Conservation (phyloP, 2,888 invertebrate species). For the Agrilus cyanescens region DNA sequence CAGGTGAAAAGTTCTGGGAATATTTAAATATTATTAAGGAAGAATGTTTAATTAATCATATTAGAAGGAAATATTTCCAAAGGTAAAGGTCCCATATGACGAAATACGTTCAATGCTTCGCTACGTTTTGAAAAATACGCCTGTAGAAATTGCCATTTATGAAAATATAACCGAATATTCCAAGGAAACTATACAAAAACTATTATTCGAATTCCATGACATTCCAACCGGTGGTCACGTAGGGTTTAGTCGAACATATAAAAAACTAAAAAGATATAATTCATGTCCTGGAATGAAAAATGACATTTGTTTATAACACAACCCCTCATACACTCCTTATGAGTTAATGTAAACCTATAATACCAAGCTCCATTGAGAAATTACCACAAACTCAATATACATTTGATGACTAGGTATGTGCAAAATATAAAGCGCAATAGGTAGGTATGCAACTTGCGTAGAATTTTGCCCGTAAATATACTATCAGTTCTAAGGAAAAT, state of each 20-base stretch:
- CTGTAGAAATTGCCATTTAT: conserved; percentile 5
- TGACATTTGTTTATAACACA: conserved; percentile 18
- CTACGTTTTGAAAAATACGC: conserved; percentile 4
- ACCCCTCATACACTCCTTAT: conserved; percentile 19
- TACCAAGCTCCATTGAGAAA: conserved; percentile 15
- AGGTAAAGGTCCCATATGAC: conserved; percentile 1
- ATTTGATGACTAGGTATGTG: neutral
- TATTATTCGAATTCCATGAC: too few species aligned
- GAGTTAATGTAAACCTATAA: conserved; percentile 14
- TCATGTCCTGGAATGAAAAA: conserved; percentile 11
- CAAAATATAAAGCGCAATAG: neutral
- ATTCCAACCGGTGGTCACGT: conserved; percentile 9
- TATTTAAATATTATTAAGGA: conserved; percentile 2
- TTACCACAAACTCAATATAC: conserved; percentile 15
- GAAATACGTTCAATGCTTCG: conserved; percentile 4
- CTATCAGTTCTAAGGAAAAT: conserved; percentile 3
- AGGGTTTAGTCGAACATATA: conserved; percentile 8
- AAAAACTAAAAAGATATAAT: conserved; percentile 8
- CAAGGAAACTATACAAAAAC: too few species aligned
- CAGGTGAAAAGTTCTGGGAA: conserved; percentile 4
- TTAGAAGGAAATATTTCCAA: neutral
- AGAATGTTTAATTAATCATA: neutral
- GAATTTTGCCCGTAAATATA: neutral
- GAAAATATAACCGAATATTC: neutral
- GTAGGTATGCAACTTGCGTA: neutral